Evolutionary conservation across 1,140 invertebrate genomes (phyloP).

Genomic region (Brachystomella parvula): DNA sequence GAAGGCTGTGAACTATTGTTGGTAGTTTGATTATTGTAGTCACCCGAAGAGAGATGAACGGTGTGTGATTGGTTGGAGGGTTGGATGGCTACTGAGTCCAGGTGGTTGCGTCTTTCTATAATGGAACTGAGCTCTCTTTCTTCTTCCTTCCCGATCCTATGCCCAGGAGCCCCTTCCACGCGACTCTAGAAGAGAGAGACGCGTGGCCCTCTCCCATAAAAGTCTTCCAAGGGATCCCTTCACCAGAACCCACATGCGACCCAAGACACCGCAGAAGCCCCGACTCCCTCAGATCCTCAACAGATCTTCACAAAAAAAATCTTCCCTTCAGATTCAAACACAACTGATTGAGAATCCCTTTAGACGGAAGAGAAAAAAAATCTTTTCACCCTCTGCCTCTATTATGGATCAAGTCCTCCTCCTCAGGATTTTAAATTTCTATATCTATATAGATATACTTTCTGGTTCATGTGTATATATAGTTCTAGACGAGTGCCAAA

Average conservation of each 20-base stretch:
- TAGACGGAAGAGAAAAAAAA: background rate
- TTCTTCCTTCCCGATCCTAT: background rate
- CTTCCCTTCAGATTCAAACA: too few species aligned
- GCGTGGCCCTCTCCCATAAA: constrained; percentile 11
- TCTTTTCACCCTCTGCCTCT: background rate
- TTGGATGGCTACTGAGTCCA: constrained; percentile 3
- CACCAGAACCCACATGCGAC: background rate
- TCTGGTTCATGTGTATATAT: too few species aligned
- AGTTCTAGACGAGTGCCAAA: too few species aligned
- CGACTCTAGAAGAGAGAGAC: background rate
- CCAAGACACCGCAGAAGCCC: background rate
- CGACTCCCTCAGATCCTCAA: too few species aligned
- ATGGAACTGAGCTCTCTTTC: too few species aligned
- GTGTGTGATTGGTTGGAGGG: background rate
- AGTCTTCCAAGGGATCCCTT: constrained; percentile 1
- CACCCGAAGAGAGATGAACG: background rate
- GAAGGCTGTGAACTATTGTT: too few species aligned
- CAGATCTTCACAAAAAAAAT: too few species aligned
- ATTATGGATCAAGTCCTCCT: too few species aligned
- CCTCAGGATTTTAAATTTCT: too few species aligned
- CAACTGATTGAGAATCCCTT: too few species aligned
- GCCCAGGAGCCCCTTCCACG: constrained; percentile 11
- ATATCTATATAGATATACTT: too few species aligned
- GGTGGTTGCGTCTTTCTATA: background rate
- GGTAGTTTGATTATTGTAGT: background rate